These are phyloP conservation scores for Protophormia terraenovae DNA, from an alignment of 2,888 invertebrate genomes.

Conservation along the genomic window DNA sequence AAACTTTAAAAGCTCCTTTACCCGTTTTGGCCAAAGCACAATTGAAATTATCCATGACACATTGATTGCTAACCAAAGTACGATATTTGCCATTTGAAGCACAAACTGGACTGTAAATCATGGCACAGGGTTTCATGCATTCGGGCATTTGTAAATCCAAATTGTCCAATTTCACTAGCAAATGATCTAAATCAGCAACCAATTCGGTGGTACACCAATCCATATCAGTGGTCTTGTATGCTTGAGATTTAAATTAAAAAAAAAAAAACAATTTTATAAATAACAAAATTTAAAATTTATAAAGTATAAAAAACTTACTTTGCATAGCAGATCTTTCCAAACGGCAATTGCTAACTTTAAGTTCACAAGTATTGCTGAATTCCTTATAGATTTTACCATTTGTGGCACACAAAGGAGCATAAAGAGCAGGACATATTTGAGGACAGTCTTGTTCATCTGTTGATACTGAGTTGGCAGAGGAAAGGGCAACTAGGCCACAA, in stretches of 20 bases:
- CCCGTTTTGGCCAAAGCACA: slow-evolving; percentile 71
- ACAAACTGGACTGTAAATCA: slow-evolving; percentile 77
- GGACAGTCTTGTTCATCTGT: slow-evolving; percentile 73
- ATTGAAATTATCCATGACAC: slow-evolving; percentile 73
- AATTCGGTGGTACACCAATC: slow-evolving; percentile 77
- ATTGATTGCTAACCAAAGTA: slow-evolving; percentile 73
- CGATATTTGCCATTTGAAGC: slow-evolving; percentile 77
- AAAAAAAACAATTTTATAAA: background rate
- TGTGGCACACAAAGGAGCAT: slow-evolving; percentile 74
- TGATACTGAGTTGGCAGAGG: slow-evolving; percentile 62
- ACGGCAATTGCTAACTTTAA: slow-evolving; percentile 74
- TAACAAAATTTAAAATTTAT: background rate
- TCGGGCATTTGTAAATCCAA: slow-evolving; percentile 69
- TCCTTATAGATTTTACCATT: slow-evolving; percentile 74
- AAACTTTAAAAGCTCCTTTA: slow-evolving; percentile 67
- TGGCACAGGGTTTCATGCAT: slow-evolving; percentile 74
- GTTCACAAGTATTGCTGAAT: slow-evolving; percentile 74
- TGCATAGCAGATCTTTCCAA: slow-evolving; percentile 68
- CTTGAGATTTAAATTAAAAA: slow-evolving; percentile 61
- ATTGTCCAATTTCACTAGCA: slow-evolving; percentile 69
- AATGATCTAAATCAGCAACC: slow-evolving; percentile 70
- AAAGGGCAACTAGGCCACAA: background rate
- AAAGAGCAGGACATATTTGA: slow-evolving; percentile 71
- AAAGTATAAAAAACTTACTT: slow-evolving; percentile 67
- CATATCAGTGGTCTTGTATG: slow-evolving; percentile 71